Conservation (phyloP, 30 jellyfish, hydroid and myxozoan genomes). For the Aurelia aurita region DNA sequence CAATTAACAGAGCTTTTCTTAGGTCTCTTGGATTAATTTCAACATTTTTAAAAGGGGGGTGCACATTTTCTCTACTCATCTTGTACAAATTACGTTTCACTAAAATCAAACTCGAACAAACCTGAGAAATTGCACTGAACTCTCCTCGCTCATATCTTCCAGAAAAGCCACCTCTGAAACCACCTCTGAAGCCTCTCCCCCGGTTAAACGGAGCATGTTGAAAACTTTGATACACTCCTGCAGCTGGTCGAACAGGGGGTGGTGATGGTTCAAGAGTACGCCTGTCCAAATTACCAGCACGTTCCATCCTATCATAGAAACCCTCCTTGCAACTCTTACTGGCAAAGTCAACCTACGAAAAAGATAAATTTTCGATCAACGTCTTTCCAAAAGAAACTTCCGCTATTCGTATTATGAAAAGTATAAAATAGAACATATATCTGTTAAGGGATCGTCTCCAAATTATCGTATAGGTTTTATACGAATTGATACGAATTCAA, state of each 20-base stretch:
- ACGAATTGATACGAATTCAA: too few relatives aligned
- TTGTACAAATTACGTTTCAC: too few relatives aligned
- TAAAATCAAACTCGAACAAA: not conserved
- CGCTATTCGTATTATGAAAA: too few relatives aligned
- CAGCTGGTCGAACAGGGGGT: slow-evolving; percentile 81
- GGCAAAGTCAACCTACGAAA: slow-evolving; percentile 91
- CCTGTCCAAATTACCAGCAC: slow-evolving; percentile 87
- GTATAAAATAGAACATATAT: too few relatives aligned
- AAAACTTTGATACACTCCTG: slow-evolving; percentile 36
- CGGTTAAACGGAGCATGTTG: slow-evolving; percentile 58
- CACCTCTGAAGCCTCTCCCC: slow-evolving; percentile 61
- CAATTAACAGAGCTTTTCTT: too few relatives aligned
- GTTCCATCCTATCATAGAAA: slow-evolving; percentile 92
- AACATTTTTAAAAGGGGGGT: too few relatives aligned
- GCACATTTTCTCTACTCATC: too few relatives aligned
- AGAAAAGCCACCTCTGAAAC: slow-evolving; percentile 43
- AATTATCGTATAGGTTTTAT: too few relatives aligned
- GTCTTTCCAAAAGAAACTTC: too few relatives aligned
- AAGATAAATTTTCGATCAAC: too few relatives aligned
- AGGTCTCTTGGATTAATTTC: too few relatives aligned
- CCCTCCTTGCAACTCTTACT: slow-evolving; percentile 98
- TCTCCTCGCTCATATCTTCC: slow-evolving; percentile 64
- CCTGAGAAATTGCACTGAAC: slow-evolving; percentile 54
- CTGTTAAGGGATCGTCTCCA: too few relatives aligned
- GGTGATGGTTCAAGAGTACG: slow-evolving; percentile 97